phyloP scores from a whole-genome alignment of 2,888 invertebrate genomes.

The Petrolisthes manimaculis region DNA sequence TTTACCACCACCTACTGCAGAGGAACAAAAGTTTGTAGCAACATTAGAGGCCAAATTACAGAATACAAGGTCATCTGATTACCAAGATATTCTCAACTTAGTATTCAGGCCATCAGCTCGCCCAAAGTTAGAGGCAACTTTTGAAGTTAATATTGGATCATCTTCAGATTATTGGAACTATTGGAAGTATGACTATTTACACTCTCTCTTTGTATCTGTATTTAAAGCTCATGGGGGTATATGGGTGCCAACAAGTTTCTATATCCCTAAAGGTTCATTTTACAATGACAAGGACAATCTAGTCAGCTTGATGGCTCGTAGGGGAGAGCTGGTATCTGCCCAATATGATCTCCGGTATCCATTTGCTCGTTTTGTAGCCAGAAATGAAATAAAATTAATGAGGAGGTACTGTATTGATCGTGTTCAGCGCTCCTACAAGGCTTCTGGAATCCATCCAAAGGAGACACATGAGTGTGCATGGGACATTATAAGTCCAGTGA shows the following conservation, averaged over 20 bases:
- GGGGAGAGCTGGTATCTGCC: slow-evolving; percentile 85
- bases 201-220: slow-evolving; percentile 41
- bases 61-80: slow-evolving; percentile 56
- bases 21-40: slow-evolving; percentile 73
- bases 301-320: slow-evolving; percentile 89
- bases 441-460: slow-evolving; percentile 84
- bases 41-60: slow-evolving; percentile 49
- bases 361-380: slow-evolving; percentile 85
- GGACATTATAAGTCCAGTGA: slow-evolving; percentile 86
- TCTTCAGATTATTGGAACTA: slow-evolving; percentile 41
- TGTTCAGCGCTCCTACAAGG: slow-evolving; percentile 83
- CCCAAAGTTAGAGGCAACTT: slow-evolving; percentile 59
- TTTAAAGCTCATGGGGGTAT: slow-evolving; percentile 62
- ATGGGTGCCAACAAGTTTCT: slow-evolving; percentile 62
- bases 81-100: slow-evolving; percentile 56
- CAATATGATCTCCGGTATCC: slow-evolving; percentile 87
- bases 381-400: slow-evolving; percentile 81
- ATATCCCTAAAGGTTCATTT: slow-evolving; percentile 57
- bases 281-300: slow-evolving; percentile 63
- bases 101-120: slow-evolving; percentile 60
- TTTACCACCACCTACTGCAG: slow-evolving; percentile 87
- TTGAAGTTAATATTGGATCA: slow-evolving; percentile 38
- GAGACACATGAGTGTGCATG: slow-evolving; percentile 93
- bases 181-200: slow-evolving; percentile 45
- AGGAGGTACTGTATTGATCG: slow-evolving; percentile 88